These are phyloP conservation scores for Leptatherina wallacei DNA, from an alignment of 2,797 vertebrate genomes.

Conservation along the genomic window DNA sequence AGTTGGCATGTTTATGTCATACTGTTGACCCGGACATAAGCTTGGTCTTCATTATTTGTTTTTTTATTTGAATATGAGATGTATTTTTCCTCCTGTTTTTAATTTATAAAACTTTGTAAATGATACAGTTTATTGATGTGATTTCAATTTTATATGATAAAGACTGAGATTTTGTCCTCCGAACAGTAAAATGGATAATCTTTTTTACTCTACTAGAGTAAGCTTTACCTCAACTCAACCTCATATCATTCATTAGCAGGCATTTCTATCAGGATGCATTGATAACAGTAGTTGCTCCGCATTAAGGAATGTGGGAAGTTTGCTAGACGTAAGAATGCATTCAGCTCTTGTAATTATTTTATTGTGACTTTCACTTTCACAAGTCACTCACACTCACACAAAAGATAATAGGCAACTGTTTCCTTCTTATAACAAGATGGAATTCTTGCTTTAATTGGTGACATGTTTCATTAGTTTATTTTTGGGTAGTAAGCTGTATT, in stretches of 20 bases:
- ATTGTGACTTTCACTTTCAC: conserved; percentile 12
- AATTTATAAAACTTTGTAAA: too few species aligned
- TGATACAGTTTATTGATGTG: too few species aligned
- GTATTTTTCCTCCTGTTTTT: neutral
- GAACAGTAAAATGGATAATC: neutral
- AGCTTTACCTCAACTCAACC: conserved; percentile 7
- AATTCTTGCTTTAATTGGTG: conserved; percentile 13
- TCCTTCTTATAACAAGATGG: neutral
- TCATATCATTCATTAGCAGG: conserved; percentile 21
- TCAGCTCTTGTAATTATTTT: conserved; percentile 23
- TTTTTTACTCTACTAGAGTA: conserved; percentile 7
- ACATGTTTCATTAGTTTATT: conserved; percentile 5
- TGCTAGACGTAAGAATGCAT: neutral
- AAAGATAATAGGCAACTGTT: neutral
- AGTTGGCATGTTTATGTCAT: neutral
- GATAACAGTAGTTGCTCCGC: conserved; percentile 22
- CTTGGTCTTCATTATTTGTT: too few species aligned
- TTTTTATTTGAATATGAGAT: neutral
- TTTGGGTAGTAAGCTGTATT: neutral
- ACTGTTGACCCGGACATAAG: neutral
- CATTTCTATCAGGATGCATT: conserved; percentile 27
- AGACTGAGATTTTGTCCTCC: neutral
- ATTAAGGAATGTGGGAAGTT: conserved; percentile 22
- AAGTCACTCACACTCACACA: conserved; percentile 1
- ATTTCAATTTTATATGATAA: neutral